A percentile compares a stretch with the other conserved stretches of the same genome.
Conservation (phyloP, 2,888 invertebrate genomes). For the Notodonta dromedarius region DNA sequence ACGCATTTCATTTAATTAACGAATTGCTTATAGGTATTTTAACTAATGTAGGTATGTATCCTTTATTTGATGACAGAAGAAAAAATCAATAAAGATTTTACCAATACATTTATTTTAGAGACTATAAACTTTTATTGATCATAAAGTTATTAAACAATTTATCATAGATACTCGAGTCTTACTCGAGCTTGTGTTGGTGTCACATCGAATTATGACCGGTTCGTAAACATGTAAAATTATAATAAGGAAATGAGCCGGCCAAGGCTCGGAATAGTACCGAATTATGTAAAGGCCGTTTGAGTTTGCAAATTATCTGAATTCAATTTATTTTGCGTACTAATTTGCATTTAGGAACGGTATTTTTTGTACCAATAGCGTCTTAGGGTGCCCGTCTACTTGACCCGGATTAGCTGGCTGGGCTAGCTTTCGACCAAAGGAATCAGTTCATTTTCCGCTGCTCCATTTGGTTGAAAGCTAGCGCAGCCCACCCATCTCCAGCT, state of each 20-base stretch:
- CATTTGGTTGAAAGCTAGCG: too few species aligned
- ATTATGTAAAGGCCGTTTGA: conserved; percentile 17
- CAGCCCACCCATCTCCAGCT: too few species aligned
- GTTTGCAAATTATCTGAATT: background rate
- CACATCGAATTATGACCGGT: conserved; percentile 17
- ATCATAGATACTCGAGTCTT: conserved; percentile 13
- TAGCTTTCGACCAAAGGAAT: too few species aligned
- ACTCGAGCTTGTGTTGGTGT: conserved; percentile 12
- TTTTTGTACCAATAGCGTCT: too few species aligned
- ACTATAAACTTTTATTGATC: background rate
- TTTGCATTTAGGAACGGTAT: background rate
- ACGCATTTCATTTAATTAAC: too few species aligned
- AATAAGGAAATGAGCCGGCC: conserved; percentile 24
- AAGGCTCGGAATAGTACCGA: background rate
- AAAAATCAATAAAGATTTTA: too few species aligned
- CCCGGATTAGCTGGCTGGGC: too few species aligned
- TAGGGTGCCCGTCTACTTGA: too few species aligned
- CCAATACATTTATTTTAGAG: background rate
- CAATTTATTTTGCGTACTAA: background rate
- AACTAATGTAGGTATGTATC: too few species aligned
- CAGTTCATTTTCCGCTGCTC: too few species aligned
- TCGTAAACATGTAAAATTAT: conserved; percentile 21
- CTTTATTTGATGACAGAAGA: too few species aligned
- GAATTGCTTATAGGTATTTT: too few species aligned
- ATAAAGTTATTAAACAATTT: conserved; percentile 8